A percentile compares a stretch with the other conserved stretches of the same genome.
phyloP scores from a whole-genome alignment of 2,113 vertebrate genomes.

The Leucopsar rothschildi region DNA sequence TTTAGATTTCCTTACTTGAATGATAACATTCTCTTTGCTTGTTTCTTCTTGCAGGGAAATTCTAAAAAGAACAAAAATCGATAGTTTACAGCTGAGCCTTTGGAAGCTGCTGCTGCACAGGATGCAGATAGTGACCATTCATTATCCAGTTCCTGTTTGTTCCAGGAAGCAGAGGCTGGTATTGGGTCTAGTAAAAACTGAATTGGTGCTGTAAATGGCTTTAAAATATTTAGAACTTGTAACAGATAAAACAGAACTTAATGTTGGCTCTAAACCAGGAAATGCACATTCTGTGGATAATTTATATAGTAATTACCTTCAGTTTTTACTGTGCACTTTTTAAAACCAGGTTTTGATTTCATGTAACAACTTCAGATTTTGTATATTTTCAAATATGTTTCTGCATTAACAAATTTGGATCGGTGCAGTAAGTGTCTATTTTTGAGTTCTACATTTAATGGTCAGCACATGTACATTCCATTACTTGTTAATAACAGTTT shows the following conservation, averaged over 20 bases:
- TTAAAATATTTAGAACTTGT: constrained; percentile 53
- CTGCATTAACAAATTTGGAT: constrained; percentile 63
- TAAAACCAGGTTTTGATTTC: constrained; percentile 74
- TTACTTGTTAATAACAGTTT: constrained; percentile 38
- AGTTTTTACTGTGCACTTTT: constrained; percentile 80
- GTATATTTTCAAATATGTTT: constrained; percentile 71
- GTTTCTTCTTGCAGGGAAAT: constrained; percentile 80
- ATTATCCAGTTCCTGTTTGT: constrained; percentile 19
- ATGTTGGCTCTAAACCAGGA: constrained; percentile 54
- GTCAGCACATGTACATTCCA: constrained; percentile 45
- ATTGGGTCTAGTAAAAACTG: constrained; percentile 27
- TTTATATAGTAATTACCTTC: constrained; percentile 71
- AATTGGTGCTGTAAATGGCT: constrained; percentile 62
- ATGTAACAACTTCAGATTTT: constrained; percentile 72
- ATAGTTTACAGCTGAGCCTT: constrained; percentile 66
- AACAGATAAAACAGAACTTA: constrained; percentile 40
- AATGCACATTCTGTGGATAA: constrained; percentile 58
- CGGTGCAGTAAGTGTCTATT: constrained; percentile 55
- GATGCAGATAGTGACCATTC: background rate
- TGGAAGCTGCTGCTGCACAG: constrained; percentile 47
- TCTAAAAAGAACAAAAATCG: constrained; percentile 95
- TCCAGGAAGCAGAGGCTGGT: constrained; percentile 18
- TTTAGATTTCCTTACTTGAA: background rate
- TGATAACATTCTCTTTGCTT: background rate
- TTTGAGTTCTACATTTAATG: constrained; percentile 58